These are phyloP conservation scores for Galagoides demidoff DNA, from an alignment of 2,797 vertebrate genomes.

Conservation along the genomic window DNA sequence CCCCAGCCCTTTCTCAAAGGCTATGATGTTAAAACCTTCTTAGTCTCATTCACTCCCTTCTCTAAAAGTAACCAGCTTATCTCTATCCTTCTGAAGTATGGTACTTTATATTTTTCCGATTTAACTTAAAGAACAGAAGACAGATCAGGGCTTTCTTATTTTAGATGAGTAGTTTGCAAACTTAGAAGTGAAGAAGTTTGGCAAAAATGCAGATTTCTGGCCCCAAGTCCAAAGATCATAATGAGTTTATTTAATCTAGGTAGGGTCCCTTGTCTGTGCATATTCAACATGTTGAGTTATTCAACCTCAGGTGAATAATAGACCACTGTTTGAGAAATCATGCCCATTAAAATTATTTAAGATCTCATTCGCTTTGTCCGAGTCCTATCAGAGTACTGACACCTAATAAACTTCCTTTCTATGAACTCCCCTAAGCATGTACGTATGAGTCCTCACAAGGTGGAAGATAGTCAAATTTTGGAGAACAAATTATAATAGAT, in stretches of 20 bases:
- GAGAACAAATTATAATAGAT: not conserved
- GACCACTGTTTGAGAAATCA: not conserved
- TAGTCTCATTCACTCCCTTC: not conserved
- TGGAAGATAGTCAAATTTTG: not conserved
- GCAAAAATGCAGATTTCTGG: not conserved
- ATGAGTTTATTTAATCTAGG: not conserved
- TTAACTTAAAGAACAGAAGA: constrained; percentile 15
- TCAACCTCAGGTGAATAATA: not conserved
- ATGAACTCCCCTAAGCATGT: too few species aligned
- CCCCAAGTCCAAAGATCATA: not conserved
- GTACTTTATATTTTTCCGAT: not conserved
- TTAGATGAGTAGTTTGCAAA: not conserved
- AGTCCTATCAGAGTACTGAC: not conserved
- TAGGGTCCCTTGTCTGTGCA: not conserved
- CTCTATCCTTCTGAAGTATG: not conserved
- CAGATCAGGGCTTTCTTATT: not conserved
- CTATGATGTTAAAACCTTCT: not conserved
- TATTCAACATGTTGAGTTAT: not conserved
- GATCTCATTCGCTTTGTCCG: not conserved
- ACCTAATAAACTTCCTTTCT: not conserved
- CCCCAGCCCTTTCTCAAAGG: not conserved
- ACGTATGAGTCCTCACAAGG: not conserved
- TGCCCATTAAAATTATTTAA: not conserved
- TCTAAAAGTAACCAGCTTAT: not conserved
- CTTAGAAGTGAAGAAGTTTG: not conserved